Base-by-base conservation (phyloP, 2,888 invertebrate species). In the Nymphalis urticae region DNA sequence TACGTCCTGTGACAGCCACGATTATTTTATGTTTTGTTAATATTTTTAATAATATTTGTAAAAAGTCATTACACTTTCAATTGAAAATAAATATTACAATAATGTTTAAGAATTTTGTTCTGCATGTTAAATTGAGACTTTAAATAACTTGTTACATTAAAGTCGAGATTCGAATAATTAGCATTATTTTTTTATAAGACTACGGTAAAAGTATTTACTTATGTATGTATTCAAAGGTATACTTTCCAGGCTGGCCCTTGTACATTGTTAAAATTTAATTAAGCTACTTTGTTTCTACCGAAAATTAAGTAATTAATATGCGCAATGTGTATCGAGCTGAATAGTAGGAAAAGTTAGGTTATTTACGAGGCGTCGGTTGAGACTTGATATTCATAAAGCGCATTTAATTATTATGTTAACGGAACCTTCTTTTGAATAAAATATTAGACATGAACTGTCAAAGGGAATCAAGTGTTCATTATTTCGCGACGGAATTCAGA, bases 331-430 rank as follows among this genome's bases (percentile, higher is more conserved):
- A 88, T 89, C 83, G 84, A 86, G 85, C 83, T 83, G 85, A 86
- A 87, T 84, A 87, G 83, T 86, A 86, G 81, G 83, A 88, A 88
- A 89, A 91, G 86, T 91, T 90, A 42, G 72, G 82, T 81, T 89
- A 86, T 90, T 90, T 88, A 85, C 83, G 80, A 83, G 85, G 88
- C 86, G 90, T 88, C 86, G 85, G 86, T 85, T 84, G 86, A 84
- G 84, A 88, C 81, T 91, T 91, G 87, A 85, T 90, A 92, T 92
- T 92, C 92, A 92, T 89, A 89, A 90, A 88, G 86, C 85, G 88
- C 85, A 84, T 92, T 90, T 92, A 91, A 92, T 92, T 92, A 92
- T 88, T 89, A 92, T 92, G 91, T 88, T 88, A 92, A 92, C 89
- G 90, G 90, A 88, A 86, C 85, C 87, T 85, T 83, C 88, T 86